Conservation (phyloP, 2,797 vertebrate species). For the Amazonetta brasiliensis region DNA sequence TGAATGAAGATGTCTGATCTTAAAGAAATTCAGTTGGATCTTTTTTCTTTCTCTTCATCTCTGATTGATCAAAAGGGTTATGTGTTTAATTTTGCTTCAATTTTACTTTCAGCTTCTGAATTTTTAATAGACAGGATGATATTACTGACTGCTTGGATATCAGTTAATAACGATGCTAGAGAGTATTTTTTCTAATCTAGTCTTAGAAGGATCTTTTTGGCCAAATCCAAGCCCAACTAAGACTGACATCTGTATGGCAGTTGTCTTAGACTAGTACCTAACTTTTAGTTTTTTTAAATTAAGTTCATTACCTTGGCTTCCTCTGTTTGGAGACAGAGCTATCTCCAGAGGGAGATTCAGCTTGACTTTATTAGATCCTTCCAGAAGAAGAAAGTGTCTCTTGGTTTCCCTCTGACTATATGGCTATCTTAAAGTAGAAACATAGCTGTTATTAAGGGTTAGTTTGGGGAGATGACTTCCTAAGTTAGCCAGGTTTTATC, state of each 20-base stretch:
- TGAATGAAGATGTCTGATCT: not conserved
- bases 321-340: not conserved
- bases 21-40: not conserved
- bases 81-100: not conserved
- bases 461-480: not conserved
- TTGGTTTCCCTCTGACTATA: not conserved
- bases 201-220: not conserved
- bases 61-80: not conserved
- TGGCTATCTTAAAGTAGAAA: not conserved
- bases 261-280: not conserved
- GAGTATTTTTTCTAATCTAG: not conserved
- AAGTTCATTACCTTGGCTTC: not conserved
- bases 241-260: not conserved
- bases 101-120: not conserved
- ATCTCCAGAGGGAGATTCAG: not conserved
- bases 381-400: not conserved
- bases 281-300: not conserved
- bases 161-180: not conserved
- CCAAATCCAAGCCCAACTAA: not conserved
- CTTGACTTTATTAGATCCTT: not conserved
- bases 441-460: not conserved
- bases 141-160: not conserved
- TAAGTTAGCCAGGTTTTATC: not conserved
- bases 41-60: not conserved
- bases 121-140: not conserved